Evolutionary conservation across 2,113 vertebrate genomes (phyloP).

Genomic region (Struthio camelus): DNA sequence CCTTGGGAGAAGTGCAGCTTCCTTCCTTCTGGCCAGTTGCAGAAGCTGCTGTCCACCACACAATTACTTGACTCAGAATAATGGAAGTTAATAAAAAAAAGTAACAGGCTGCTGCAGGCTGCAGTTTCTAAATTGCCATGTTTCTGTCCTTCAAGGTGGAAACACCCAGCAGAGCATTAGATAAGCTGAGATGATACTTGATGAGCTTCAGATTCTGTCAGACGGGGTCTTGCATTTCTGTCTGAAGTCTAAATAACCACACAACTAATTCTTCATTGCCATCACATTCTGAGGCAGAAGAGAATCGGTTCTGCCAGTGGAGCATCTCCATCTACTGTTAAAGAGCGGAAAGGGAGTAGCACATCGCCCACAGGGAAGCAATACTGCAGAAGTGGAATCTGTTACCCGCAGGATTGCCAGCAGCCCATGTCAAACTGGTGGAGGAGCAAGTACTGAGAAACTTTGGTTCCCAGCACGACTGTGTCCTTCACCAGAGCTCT

Average conservation of each 20-base stretch:
- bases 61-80: background rate
- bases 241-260: background rate
- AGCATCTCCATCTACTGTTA: constrained; percentile 30
- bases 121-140: background rate
- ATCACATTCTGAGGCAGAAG: background rate
- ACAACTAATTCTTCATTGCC: background rate
- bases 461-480: background rate
- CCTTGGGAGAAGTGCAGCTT: background rate
- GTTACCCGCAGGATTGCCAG: background rate
- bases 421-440: background rate
- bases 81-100: rapidly evolving
- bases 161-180: background rate
- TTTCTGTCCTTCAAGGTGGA: background rate
- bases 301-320: background rate
- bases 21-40: background rate
- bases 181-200: background rate
- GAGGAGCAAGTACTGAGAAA: background rate
- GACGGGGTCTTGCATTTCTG: background rate
- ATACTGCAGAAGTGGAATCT: background rate
- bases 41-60: background rate
- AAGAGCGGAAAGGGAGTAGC: background rate
- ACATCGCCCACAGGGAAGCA: background rate
- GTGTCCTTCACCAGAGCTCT: background rate
- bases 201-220: background rate
- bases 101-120: background rate